Conservation (phyloP, 2,797 vertebrate species). For the Myotis planiceps region DNA sequence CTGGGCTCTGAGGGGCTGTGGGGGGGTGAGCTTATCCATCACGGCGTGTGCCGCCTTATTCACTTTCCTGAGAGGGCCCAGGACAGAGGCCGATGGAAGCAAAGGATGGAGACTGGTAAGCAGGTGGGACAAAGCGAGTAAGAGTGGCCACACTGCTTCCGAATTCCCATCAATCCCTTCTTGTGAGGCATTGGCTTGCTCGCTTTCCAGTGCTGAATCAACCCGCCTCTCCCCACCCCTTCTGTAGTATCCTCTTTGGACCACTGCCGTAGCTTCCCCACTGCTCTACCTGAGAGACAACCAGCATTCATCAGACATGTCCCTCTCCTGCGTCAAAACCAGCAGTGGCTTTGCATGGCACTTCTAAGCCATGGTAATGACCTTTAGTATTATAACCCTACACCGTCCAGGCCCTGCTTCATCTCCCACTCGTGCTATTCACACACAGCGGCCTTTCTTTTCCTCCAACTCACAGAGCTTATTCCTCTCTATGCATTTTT, state of each 20-base stretch:
- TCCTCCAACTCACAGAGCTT: not conserved
- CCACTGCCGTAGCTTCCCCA: not conserved
- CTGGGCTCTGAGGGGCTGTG: no score
- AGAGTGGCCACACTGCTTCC: not conserved
- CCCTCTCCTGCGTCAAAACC: not conserved
- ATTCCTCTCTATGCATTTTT: not conserved
- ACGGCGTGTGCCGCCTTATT: accelerated
- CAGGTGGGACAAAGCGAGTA: not conserved
- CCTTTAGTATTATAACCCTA: not conserved
- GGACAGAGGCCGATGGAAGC: not conserved
- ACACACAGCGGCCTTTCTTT: not conserved
- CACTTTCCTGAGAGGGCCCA: not conserved
- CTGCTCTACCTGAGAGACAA: not conserved
- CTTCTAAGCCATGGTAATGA: not conserved
- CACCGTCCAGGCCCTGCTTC: not conserved
- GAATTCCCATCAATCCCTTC: not conserved
- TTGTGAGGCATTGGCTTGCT: not conserved
- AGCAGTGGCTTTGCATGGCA: not conserved
- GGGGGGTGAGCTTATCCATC: not conserved
- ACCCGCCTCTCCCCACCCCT: accelerated
- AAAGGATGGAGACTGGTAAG: not conserved
- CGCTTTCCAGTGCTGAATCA: not conserved
- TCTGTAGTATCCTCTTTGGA: not conserved
- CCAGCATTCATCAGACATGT: not conserved
- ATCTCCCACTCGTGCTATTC: not conserved